These are phyloP conservation scores for Drosophila kambysellisi DNA, from an alignment of 2,888 invertebrate species.

Conservation along the genomic window DNA sequence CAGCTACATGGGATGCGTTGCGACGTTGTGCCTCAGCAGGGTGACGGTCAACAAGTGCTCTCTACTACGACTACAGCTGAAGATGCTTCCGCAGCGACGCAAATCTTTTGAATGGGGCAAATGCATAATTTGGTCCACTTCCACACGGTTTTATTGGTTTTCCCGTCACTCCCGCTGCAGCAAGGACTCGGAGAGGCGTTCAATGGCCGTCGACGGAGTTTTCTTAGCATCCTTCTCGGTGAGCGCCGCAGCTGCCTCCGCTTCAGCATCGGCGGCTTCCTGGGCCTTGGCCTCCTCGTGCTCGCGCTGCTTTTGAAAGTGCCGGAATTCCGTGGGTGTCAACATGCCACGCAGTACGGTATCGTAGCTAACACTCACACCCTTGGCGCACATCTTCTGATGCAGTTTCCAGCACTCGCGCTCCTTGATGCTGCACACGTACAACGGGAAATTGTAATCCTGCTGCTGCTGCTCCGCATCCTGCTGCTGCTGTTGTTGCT, in stretches of 20 bases:
- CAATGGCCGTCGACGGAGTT: slow-evolving; percentile 66
- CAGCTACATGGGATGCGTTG: slow-evolving; percentile 44
- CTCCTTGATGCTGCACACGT: slow-evolving; percentile 87
- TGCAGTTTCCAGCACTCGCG: slow-evolving; percentile 90
- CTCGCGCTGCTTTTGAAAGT: slow-evolving; percentile 86
- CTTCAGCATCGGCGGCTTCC: slow-evolving; percentile 74
- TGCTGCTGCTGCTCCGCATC: slow-evolving; percentile 31
- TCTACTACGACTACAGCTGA: slow-evolving; percentile 34
- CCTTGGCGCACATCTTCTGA: slow-evolving; percentile 89
- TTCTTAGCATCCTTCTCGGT: slow-evolving; percentile 58
- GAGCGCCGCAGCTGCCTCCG: slow-evolving; percentile 44
- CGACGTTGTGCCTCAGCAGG: slow-evolving; percentile 55
- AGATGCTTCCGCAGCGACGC: background rate
- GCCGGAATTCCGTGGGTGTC: slow-evolving; percentile 90
- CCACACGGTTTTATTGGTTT: slow-evolving; percentile 4
- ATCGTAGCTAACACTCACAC: slow-evolving; percentile 89
- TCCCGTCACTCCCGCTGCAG: slow-evolving; percentile 68
- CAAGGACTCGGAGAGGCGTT: slow-evolving; percentile 75
- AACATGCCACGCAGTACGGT: slow-evolving; percentile 90
- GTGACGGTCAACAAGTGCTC: slow-evolving; percentile 65
- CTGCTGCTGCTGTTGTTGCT: slow-evolving; percentile 38
- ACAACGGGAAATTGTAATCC: slow-evolving; percentile 84
- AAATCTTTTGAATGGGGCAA: slow-evolving; percentile 35
- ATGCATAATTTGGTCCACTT: slow-evolving; percentile 54
- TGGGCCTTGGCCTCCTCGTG: slow-evolving; percentile 79